Evolutionary conservation across 2,888 invertebrate species (phyloP).

Genomic region (Elysia crispata): DNA sequence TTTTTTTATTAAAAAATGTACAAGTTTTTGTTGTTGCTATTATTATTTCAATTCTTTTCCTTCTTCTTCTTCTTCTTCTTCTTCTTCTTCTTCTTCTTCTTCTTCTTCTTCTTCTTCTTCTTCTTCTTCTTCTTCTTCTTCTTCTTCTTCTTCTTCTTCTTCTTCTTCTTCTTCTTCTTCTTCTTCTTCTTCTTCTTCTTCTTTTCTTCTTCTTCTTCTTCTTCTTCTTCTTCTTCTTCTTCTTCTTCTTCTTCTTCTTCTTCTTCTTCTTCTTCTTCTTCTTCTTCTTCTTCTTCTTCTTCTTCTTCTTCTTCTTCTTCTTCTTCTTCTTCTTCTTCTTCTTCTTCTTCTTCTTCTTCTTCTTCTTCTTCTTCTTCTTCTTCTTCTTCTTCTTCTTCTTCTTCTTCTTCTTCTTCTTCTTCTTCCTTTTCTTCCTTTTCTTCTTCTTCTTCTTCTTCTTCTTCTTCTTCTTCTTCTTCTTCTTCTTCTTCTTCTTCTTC

Average conservation of each 20-base stretch:
- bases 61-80: constrained; percentile 20
- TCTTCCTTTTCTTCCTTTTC: background rate
- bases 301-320: background rate
- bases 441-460: constrained; percentile 15
- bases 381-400: constrained; percentile 13
- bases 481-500: too few relatives aligned
- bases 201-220: constrained; percentile 2
- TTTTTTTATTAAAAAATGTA: too few relatives aligned
- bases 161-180: constrained; percentile 23
- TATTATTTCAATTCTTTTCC: too few relatives aligned
- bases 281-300: background rate
- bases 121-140: constrained; percentile 7
- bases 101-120: background rate
- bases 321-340: background rate
- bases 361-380: background rate
- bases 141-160: constrained; percentile 29
- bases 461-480: too few relatives aligned
- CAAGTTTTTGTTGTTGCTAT: too few relatives aligned
- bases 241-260: background rate
- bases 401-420: constrained; percentile 20
- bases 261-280: constrained; percentile 7
- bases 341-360: background rate
- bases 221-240: background rate
- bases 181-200: constrained; percentile 1
- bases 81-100: constrained; percentile 15